Percentiles rank a stretch among this genome's conserved stretches.
phyloP scores from a whole-genome alignment of 2,797 vertebrate species.

The Sciurus carolinensis region DNA sequence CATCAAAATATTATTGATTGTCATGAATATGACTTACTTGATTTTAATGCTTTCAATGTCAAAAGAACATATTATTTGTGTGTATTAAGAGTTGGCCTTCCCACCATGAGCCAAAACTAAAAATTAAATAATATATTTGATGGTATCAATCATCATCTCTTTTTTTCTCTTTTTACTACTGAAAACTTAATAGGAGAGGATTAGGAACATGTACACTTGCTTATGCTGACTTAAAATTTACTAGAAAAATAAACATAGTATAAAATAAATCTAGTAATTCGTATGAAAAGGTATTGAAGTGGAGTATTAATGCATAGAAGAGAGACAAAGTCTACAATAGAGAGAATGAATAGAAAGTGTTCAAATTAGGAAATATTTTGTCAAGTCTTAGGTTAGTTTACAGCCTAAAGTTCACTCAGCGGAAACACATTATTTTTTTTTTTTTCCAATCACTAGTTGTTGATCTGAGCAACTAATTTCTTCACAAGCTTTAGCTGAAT shows the following conservation, averaged over 20 bases:
- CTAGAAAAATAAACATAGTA: not conserved
- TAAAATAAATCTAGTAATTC: not conserved
- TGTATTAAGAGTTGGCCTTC: not conserved
- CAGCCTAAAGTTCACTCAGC: not conserved
- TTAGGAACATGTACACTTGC: not conserved
- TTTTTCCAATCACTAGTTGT: not conserved
- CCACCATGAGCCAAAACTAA: not conserved
- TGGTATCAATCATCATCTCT: not conserved
- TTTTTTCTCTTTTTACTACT: not conserved
- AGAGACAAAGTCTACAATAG: not conserved
- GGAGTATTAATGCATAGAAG: not conserved
- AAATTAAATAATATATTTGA: not conserved
- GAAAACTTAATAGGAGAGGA: not conserved
- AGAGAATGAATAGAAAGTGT: not conserved
- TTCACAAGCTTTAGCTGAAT: constrained; percentile 20
- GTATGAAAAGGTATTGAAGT: not conserved
- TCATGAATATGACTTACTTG: not conserved
- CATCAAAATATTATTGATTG: not conserved
- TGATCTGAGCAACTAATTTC: constrained; percentile 22
- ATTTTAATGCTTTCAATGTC: not conserved
- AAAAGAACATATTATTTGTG: not conserved
- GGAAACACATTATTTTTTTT: not conserved
- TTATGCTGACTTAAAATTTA: not conserved
- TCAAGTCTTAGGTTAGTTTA: not conserved
- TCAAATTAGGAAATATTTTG: not conserved